These are phyloP conservation scores for Margarornis squamiger DNA, from an alignment of 2,797 vertebrate genomes.

Conservation along the genomic window DNA sequence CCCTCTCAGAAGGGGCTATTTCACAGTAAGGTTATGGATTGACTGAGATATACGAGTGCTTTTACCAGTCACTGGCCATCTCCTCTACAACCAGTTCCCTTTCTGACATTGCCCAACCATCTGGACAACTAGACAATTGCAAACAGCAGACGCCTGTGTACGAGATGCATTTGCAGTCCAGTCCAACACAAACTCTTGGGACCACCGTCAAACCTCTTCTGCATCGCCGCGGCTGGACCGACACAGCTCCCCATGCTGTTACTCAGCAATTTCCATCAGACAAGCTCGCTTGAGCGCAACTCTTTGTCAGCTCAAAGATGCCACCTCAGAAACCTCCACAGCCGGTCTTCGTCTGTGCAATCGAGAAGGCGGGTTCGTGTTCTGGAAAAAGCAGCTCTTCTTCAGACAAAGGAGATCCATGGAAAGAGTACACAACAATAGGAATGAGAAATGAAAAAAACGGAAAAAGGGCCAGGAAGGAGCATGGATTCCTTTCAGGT, in stretches of 20 bases:
- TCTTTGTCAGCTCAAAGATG: slow-evolving; percentile 60
- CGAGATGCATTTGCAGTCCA: slow-evolving; percentile 30
- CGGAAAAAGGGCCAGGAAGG: slow-evolving; percentile 65
- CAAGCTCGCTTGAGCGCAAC: slow-evolving; percentile 16
- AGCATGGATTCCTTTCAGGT: slow-evolving; percentile 83
- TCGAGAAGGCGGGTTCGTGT: slow-evolving; percentile 62
- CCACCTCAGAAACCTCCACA: slow-evolving; percentile 62
- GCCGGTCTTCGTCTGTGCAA: slow-evolving; percentile 57
- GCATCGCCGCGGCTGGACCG: slow-evolving; percentile 37
- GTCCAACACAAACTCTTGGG: slow-evolving; percentile 41
- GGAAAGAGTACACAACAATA: slow-evolving; percentile 77
- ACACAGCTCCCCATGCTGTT: slow-evolving; percentile 57
- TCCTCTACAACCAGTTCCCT: slow-evolving; percentile 28
- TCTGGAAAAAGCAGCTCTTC: slow-evolving; percentile 75
- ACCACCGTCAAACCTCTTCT: slow-evolving; percentile 38
- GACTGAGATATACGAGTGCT: slow-evolving; percentile 41
- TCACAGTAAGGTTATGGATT: slow-evolving; percentile 54
- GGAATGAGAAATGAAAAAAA: slow-evolving; percentile 77
- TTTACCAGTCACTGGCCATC: slow-evolving; percentile 39
- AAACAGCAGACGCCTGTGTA: slow-evolving; percentile 20
- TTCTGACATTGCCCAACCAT: slow-evolving; percentile 17
- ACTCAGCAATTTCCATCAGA: slow-evolving; percentile 61
- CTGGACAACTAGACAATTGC: slow-evolving; percentile 9
- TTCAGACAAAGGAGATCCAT: slow-evolving; percentile 77
- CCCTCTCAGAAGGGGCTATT: slow-evolving; percentile 49